Evolutionary conservation across 2,797 vertebrate genomes (phyloP), one percentile per base, ranked within the genome.

Genomic region (Cynodonichthys magdalenae): DNA sequence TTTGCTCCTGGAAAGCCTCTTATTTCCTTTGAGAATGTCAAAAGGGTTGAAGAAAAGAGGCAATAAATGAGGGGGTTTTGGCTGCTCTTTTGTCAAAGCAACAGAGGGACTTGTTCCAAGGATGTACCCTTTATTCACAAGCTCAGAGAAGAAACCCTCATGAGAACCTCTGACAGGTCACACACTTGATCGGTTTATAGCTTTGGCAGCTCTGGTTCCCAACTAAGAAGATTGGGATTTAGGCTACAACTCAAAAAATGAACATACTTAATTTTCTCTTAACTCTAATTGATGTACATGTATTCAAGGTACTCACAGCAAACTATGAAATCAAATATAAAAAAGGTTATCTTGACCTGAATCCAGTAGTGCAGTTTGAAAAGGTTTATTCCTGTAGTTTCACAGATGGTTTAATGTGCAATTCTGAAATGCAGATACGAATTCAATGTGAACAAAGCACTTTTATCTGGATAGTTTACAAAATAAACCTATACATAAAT

Each of bases 1-100:
- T 66, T 59, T 36, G 1, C 28, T 68, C 59, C 56, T 63, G 27
- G 31, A 48, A 77, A 73, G 77, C 66, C 50, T 74, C 60, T 78
- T 10, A 64, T 77, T 80, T 82, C 71, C 74, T 83, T 59, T 29
- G 18, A 67, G 49, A 9, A 34, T 36, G 17, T 41, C 29, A 58
- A 63, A 59, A 59, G 71, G 75, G 56, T 34, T 27, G 11, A 6
- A 63, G n/a, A 85, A n/a, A 75, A 52, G 59, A 24, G 41, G 53
- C 53, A 27, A 84, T 84, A 85, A 90, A 89, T 73, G 77, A 66
- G 66, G 76, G 71, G 73, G 81, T 89, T 80, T 84, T 83, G 73
- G 81, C 78, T 85, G 82, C 71, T 85, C 81, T 78, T 91, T 89
- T 91, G 86, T 89, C 63, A 70, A 72, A 69, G 79, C 63, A 56